Evolutionary conservation across 2,113 vertebrate genomes (phyloP).

Genomic region (Mixornis gularis): DNA sequence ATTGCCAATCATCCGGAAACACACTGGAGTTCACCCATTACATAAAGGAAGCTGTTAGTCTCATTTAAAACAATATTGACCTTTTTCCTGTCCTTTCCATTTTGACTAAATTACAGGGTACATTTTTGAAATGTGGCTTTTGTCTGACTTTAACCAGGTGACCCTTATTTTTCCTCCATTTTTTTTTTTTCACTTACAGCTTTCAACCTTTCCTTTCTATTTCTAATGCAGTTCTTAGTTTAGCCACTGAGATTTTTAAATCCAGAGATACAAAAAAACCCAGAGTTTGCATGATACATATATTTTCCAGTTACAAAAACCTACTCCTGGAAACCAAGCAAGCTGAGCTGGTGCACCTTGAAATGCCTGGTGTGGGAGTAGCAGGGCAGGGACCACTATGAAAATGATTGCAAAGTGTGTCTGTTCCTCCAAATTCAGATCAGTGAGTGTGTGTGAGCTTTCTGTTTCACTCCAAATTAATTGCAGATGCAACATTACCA

Average conservation of each 20-base stretch:
- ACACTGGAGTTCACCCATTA: constrained; percentile 11
- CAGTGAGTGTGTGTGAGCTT: background rate
- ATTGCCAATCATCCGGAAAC: constrained; percentile 51
- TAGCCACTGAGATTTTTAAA: background rate
- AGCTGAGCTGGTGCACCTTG: background rate
- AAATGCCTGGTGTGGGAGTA: background rate
- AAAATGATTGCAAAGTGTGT: background rate
- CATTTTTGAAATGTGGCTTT: constrained; percentile 8
- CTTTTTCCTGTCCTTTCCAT: constrained; percentile 50
- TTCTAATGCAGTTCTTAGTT: background rate
- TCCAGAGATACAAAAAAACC: background rate
- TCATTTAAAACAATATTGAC: constrained; percentile 58
- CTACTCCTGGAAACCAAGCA: background rate
- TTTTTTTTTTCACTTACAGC: background rate
- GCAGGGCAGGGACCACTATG: background rate
- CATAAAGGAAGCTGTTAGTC: constrained; percentile 51
- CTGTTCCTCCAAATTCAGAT: background rate
- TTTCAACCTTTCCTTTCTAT: constrained; percentile 14
- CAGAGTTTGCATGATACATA: background rate
- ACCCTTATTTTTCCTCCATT: constrained; percentile 3
- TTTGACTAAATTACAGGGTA: constrained; percentile 39
- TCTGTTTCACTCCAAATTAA: background rate
- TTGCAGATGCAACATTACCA: background rate
- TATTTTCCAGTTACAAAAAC: background rate
- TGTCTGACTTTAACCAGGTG: constrained; percentile 1